Conservation (phyloP, 1,140 invertebrate species). For the Heliconius hewitsoni region DNA sequence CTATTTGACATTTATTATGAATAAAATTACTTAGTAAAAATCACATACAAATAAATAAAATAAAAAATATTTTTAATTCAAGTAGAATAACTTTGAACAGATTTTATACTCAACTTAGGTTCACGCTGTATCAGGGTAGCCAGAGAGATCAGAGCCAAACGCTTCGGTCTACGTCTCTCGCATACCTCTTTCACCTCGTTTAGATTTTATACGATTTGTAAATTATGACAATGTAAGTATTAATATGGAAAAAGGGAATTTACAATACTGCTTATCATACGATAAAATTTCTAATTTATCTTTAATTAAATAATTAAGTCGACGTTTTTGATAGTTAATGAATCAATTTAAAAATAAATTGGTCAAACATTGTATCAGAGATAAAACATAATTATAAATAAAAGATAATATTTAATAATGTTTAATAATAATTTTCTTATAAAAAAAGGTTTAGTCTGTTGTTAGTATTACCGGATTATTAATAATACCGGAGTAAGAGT, state of each 20-base stretch:
- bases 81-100: too few relatives aligned
- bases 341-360: constrained; percentile 6
- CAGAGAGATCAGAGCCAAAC: too few relatives aligned
- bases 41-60: too few relatives aligned
- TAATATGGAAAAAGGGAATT: background rate
- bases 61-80: too few relatives aligned
- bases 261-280: background rate
- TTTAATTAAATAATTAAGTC: background rate
- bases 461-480: too few relatives aligned
- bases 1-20: too few relatives aligned
- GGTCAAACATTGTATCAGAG: background rate
- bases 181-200: too few relatives aligned
- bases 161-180: too few relatives aligned
- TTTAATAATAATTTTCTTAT: background rate
- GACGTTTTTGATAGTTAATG: background rate
- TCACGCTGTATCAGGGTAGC: too few relatives aligned
- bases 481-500: background rate
- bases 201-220: background rate
- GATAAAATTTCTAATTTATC: background rate
- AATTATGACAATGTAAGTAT: background rate
- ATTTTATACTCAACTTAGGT: too few relatives aligned
- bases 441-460: background rate
- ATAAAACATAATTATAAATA: background rate
- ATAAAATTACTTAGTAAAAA: too few relatives aligned
- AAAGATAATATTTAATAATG: background rate